phyloP scores from a whole-genome alignment of 2,888 invertebrate genomes.

The Temnothorax unifasciatus region DNA sequence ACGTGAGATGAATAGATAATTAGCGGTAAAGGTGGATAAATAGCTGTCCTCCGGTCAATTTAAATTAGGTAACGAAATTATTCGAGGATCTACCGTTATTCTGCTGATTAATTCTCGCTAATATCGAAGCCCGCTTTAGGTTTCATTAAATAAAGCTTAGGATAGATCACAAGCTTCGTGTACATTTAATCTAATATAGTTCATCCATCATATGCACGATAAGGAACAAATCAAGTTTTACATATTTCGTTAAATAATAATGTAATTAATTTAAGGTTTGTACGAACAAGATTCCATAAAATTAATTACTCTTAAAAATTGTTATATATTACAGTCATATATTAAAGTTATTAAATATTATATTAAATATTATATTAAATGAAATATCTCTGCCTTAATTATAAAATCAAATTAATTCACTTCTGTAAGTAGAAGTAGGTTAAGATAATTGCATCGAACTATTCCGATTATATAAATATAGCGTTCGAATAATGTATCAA shows the following conservation, averaged over 20 bases:
- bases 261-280: not conserved
- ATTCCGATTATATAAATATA: not conserved
- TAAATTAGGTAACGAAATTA: conserved; percentile 75
- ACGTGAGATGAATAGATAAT: conserved; percentile 74
- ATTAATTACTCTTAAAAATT: not conserved
- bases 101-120: conserved; percentile 58
- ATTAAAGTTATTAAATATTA: not conserved
- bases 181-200: not conserved
- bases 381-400: not conserved
- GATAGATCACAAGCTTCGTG: not conserved
- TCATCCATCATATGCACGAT: not conserved
- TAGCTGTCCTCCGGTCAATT: conserved; percentile 74
- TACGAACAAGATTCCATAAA: not conserved
- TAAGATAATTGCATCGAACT: not conserved
- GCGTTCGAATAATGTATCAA: conserved; percentile 1
- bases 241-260: conserved; percentile 21
- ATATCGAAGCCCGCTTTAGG: conserved; percentile 46
- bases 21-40: conserved; percentile 75
- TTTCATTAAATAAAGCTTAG: conserved; percentile 47
- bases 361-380: not conserved
- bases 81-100: conserved; percentile 59
- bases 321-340: not conserved
- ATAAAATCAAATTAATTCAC: not conserved
- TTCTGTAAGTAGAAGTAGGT: not conserved
- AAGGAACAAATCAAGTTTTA: not conserved